These are phyloP conservation scores for Silurus meridionalis DNA, from an alignment of 2,113 vertebrate genomes.

Conservation along the genomic window DNA sequence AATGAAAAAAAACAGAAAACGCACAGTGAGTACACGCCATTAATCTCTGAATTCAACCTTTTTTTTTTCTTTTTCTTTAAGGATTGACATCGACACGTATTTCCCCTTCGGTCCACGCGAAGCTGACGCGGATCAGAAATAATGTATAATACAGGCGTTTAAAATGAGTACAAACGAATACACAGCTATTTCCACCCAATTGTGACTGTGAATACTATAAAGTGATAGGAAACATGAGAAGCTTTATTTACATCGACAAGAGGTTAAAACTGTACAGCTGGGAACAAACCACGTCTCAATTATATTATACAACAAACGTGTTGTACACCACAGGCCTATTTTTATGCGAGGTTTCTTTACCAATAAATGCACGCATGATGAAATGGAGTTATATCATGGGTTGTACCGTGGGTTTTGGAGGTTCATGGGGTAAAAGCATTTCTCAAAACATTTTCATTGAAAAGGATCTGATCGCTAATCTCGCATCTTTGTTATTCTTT, in stretches of 20 bases:
- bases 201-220: not conserved
- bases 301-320: not conserved
- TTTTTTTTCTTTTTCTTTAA: not conserved
- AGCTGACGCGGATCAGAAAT: not conserved
- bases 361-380: not conserved
- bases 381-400: not conserved
- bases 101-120: not conserved
- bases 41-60: conserved; percentile 9
- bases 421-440: too few species aligned
- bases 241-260: not conserved
- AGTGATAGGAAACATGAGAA: not conserved
- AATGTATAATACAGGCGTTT: conserved; percentile 35
- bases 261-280: conserved; percentile 20
- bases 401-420: not conserved
- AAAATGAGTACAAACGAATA: conserved; percentile 22
- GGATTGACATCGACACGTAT: not conserved
- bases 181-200: conserved; percentile 6
- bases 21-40: not conserved
- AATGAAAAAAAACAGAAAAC: conserved; percentile 20
- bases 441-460: not conserved
- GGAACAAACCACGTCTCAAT: not conserved
- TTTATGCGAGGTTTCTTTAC: not conserved
- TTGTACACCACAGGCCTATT: not conserved
- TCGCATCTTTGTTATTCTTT: not conserved
- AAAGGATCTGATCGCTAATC: not conserved